phyloP scores from a whole-genome alignment of 2,113 vertebrate genomes.

The Artemisiospiza belli region DNA sequence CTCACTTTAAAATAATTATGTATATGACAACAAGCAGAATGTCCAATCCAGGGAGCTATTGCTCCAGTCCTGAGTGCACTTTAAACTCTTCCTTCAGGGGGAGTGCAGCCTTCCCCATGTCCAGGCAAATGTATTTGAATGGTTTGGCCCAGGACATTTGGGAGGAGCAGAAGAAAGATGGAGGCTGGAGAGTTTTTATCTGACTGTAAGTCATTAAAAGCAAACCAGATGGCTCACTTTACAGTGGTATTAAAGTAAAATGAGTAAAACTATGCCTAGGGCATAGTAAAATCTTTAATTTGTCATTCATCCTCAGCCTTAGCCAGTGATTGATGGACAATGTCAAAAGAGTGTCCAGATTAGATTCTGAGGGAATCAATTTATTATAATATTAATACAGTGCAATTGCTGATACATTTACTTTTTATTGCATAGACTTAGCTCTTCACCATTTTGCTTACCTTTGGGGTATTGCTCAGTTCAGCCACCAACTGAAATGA shows the following conservation, averaged over 20 bases:
- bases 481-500: neutral
- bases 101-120: neutral
- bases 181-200: slow-evolving; percentile 29
- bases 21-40: neutral
- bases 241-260: slow-evolving; percentile 68
- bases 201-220: slow-evolving; percentile 58
- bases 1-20: neutral
- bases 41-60: neutral
- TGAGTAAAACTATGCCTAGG: slow-evolving; percentile 60
- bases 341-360: slow-evolving; percentile 63
- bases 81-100: neutral
- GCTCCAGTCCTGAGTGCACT: neutral
- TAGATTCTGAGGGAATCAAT: slow-evolving; percentile 63
- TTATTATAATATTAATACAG: slow-evolving; percentile 48
- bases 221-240: slow-evolving; percentile 70
- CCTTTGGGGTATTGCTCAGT: neutral
- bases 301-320: slow-evolving; percentile 53
- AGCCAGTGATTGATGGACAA: slow-evolving; percentile 62
- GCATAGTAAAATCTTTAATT: slow-evolving; percentile 72
- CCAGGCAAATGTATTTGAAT: neutral
- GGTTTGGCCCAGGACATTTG: neutral
- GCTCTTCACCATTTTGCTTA: neutral
- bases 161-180: neutral
- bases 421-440: slow-evolving; percentile 11
- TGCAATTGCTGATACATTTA: slow-evolving; percentile 30